Conservation (phyloP, 2,113 vertebrate genomes). For the Hystrix brachyura region DNA sequence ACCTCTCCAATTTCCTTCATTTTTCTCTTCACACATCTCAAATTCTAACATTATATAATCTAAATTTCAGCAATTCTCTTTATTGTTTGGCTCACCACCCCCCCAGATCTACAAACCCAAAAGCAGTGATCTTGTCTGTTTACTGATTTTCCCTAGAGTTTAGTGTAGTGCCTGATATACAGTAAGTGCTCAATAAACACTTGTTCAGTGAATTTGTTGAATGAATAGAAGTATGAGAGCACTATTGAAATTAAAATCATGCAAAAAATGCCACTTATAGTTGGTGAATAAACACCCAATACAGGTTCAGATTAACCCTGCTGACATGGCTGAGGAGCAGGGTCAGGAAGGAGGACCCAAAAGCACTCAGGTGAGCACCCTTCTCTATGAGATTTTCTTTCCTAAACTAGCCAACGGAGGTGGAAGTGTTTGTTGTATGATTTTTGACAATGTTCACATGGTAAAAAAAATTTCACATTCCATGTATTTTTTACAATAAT, state of each 20-base stretch:
- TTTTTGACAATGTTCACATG: not conserved
- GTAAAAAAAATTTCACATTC: not conserved
- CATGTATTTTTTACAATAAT: not conserved
- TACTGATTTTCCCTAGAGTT: not conserved
- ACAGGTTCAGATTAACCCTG: not conserved
- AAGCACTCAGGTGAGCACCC: not conserved
- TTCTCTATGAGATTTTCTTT: not conserved
- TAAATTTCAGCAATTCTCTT: not conserved
- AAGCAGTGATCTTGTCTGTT: not conserved
- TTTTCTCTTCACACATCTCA: not conserved
- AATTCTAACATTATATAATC: not conserved
- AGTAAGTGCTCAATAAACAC: not conserved
- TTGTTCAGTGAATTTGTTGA: not conserved
- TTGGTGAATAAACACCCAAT: not conserved
- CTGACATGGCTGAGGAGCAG: not conserved
- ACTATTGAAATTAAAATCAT: not conserved
- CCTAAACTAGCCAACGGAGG: not conserved
- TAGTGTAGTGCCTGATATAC: not conserved
- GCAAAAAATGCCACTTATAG: not conserved
- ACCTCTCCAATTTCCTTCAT: not conserved
- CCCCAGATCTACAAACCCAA: not conserved
- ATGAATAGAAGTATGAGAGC: not conserved
- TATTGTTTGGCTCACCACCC: not conserved
- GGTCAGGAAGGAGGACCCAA: not conserved
- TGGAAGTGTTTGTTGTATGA: not conserved